Conservation (phyloP, 2,113 vertebrate species). For the Pygoscelis adeliae region DNA sequence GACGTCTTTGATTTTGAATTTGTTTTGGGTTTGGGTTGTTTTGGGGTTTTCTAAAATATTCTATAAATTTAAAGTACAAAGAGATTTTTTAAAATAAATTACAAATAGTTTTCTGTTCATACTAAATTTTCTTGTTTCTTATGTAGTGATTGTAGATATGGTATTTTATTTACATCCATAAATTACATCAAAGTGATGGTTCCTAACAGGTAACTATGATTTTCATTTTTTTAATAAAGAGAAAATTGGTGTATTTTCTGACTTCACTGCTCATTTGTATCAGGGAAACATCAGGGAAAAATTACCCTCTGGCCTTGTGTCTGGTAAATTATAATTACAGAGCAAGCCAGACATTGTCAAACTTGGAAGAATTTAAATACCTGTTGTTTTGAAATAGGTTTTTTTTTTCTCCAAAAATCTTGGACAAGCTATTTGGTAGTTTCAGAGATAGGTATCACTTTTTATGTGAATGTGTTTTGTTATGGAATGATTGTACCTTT, state of each 20-base stretch:
- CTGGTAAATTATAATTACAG: constrained; percentile 29
- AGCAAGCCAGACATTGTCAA: constrained; percentile 1
- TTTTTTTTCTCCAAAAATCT: not conserved
- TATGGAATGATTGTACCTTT: not conserved
- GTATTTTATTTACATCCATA: constrained; percentile 20
- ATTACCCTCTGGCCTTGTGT: constrained; percentile 17
- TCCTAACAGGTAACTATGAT: not conserved
- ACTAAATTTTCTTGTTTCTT: not conserved
- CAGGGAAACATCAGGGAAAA: constrained; percentile 33
- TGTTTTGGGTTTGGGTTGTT: not conserved
- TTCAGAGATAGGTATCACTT: not conserved
- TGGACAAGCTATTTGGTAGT: not conserved
- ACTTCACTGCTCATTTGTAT: constrained; percentile 43
- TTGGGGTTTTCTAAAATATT: not conserved
- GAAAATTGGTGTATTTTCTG: constrained; percentile 25
- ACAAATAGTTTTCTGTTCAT: not conserved
- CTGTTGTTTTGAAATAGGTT: not conserved
- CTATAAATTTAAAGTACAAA: not conserved
- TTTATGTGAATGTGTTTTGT: not conserved
- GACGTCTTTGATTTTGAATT: not conserved
- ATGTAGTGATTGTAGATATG: not conserved
- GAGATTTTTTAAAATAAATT: not conserved
- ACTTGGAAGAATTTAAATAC: constrained; percentile 5
- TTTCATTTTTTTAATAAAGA: constrained; percentile 31
- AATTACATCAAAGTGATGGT: constrained; percentile 13